These are phyloP conservation scores for Premnoplex brunnescens DNA, from an alignment of 2,797 vertebrate genomes.

Conservation along the genomic window DNA sequence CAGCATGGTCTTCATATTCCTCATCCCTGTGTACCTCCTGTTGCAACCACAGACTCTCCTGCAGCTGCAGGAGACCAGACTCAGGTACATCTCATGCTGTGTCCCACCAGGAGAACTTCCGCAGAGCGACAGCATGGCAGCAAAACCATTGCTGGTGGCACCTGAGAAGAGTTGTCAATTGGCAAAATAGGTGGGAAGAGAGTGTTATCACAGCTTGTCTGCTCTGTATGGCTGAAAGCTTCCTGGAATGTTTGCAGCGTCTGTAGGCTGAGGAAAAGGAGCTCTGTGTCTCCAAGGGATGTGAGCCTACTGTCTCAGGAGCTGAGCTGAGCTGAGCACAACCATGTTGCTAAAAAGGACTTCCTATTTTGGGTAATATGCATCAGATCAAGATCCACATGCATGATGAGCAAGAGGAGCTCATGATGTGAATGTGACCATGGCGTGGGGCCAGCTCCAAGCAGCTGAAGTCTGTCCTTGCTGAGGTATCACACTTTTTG, in stretches of 20 bases:
- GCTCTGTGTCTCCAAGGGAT: background rate
- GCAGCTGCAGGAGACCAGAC: background rate
- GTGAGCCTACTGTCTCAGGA: background rate
- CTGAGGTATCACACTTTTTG: background rate
- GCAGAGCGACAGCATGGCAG: rapidly evolving
- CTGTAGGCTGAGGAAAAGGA: background rate
- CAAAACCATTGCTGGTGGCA: background rate
- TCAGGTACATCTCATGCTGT: rapidly evolving
- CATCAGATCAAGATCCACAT: background rate
- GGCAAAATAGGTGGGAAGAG: background rate
- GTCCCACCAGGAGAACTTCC: background rate
- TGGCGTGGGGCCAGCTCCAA: background rate
- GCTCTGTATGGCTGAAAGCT: background rate
- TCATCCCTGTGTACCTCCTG: background rate
- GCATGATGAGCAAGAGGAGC: background rate
- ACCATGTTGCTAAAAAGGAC: background rate
- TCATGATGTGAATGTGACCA: background rate
- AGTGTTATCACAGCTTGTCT: background rate
- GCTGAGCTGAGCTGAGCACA: background rate
- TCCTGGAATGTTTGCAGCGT: background rate
- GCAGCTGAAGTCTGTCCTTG: background rate
- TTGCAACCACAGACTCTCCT: background rate
- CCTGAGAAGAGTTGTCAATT: background rate
- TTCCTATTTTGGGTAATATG: background rate
- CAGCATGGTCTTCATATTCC: background rate